phyloP scores from a whole-genome alignment of 2,888 invertebrate genomes.

The Oxystoma pomonae region DNA sequence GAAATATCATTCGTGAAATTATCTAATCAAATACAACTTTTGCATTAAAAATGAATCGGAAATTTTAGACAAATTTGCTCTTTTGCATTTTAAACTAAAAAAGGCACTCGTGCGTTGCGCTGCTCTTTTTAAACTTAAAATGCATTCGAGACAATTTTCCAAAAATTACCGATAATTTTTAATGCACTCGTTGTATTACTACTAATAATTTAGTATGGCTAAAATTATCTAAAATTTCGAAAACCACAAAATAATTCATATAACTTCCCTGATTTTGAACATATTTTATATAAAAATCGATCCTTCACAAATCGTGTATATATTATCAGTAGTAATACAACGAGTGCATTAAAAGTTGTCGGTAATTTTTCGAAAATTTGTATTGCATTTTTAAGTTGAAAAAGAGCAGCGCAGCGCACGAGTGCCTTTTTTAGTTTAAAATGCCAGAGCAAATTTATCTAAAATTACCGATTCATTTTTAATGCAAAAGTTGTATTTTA shows the following conservation, averaged over 20 bases:
- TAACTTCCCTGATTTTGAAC: no score
- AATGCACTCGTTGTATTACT: not conserved
- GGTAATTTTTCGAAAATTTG: not conserved
- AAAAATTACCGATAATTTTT: not conserved
- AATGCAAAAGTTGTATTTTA: not conserved
- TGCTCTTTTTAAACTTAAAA: not conserved
- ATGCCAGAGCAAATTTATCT: not conserved
- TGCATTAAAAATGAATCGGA: not conserved
- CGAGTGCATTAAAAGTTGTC: not conserved
- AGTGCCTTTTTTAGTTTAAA: not conserved
- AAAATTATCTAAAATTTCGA: no score
- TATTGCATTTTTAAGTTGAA: not conserved
- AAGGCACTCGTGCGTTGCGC: not conserved
- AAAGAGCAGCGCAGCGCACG: not conserved
- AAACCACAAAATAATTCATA: no score
- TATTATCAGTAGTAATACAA: not conserved
- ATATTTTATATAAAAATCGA: no score
- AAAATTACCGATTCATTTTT: not conserved
- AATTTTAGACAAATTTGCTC: not conserved
- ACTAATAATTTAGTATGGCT: not conserved
- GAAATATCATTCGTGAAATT: not conserved
- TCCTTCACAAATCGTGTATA: no score
- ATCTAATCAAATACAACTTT: not conserved
- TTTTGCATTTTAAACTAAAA: not conserved
- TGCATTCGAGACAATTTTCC: not conserved